These are phyloP conservation scores for Anableps anableps DNA, from an alignment of 2,797 vertebrate species.

Conservation along the genomic window DNA sequence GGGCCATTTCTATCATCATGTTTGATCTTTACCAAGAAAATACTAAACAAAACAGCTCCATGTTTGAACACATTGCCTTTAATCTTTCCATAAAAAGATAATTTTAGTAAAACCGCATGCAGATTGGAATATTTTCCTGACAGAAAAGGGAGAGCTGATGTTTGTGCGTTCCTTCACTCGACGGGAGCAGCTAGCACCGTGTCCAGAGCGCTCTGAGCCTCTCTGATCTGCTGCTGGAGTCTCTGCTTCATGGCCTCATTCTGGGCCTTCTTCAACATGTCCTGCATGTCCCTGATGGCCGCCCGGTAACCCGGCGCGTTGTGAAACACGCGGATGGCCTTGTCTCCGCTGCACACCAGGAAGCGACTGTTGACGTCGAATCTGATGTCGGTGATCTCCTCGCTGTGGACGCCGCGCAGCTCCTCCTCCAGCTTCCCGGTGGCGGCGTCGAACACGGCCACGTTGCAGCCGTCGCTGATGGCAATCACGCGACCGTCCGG, in stretches of 20 bases:
- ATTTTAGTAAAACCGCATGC: constrained; percentile 78
- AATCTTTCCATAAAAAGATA: constrained; percentile 61
- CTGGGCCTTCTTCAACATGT: constrained; percentile 85
- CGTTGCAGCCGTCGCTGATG: constrained; percentile 79
- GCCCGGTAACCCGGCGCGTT: constrained; percentile 90
- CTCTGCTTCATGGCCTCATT: constrained; percentile 88
- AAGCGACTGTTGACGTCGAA: constrained; percentile 90
- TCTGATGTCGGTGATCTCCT: constrained; percentile 81
- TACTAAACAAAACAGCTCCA: neutral
- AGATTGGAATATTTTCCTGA: constrained; percentile 24
- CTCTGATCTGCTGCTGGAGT: constrained; percentile 88
- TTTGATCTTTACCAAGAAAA: neutral
- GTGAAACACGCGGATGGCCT: constrained; percentile 88
- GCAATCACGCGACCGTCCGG: constrained; percentile 88
- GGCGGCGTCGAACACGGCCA: constrained; percentile 84
- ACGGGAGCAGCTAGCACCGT: constrained; percentile 76
- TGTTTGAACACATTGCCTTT: neutral
- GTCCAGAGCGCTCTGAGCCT: constrained; percentile 85
- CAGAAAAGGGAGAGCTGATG: constrained; percentile 25
- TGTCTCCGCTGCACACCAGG: constrained; percentile 89
- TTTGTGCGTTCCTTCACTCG: constrained; percentile 48
- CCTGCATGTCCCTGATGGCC: constrained; percentile 87
- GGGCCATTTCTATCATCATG: neutral
- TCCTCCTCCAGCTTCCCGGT: constrained; percentile 87
- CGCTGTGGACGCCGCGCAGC: constrained; percentile 82